Base-by-base conservation (phyloP, 2,113 vertebrate species). In the Zosterops hypoxanthus region DNA sequence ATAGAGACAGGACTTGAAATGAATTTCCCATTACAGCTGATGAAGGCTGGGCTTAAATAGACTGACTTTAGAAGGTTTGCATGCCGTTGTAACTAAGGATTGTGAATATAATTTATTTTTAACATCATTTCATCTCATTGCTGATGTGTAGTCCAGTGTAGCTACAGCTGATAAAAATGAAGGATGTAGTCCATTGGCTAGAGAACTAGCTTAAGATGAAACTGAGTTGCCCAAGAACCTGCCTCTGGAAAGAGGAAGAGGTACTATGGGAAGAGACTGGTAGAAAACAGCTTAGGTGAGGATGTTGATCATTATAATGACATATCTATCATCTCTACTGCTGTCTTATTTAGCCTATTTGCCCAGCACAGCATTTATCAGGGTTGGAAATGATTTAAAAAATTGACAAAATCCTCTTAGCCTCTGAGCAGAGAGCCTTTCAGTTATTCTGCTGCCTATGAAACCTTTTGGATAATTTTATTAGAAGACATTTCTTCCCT, bases 201-300 rank as follows among this genome's bases (percentile, higher is more conserved):
- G 36, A 77, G 36, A 80, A 8, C 18, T 73, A 47, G 9, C 26
- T 49, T 65, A 26, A 56, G 31, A 66, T 24, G 12, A 52, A 42
- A 12, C 9, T 17, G 47, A 69, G 39, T 77, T 8, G 0, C 5
- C 0, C 7, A 39, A 52, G 46, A 34, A 17, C n/a, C 5, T 47
- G 34, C 17, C 21, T 75, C n/a, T 88, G 29, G 36, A 10, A 23
- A 47, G 56, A 50, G 13, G 10, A 69, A 44, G 34, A 52, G 11
- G 3, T 21, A 5, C 16, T 44, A 3, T 24, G 24, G 20, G 29
- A n/a, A 53, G 31, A 55, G 31, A 29, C 3, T 1, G 5, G 14
- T 50, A 50, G 28, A 28, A 64, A 34, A 9, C n/a, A 50, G 57
- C 12, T 64, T 87, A 16, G 5, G 16, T 57, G 46, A 55, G 17